Conservation (phyloP, 1,140 invertebrate species). For the Oryzaephilus surinamensis region DNA sequence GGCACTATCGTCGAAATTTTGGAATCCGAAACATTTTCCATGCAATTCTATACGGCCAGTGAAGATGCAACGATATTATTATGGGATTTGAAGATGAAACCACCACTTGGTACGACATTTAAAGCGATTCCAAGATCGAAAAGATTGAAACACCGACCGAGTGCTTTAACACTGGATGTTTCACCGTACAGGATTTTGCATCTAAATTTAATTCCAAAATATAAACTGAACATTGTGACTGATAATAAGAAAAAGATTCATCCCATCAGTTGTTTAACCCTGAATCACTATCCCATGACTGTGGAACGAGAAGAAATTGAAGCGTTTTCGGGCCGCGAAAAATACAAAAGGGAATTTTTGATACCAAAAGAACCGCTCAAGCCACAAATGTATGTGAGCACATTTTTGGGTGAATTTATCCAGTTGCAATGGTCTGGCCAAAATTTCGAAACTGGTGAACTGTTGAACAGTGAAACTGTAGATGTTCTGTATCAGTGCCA, state of each 20-base stretch:
- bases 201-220: slow-evolving; percentile 47
- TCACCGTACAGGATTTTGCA: slow-evolving; percentile 47
- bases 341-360: not conserved
- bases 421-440: slow-evolving; percentile 48
- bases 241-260: not conserved
- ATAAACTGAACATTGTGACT: slow-evolving; percentile 37
- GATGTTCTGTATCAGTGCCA: slow-evolving; percentile 38
- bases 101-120: slow-evolving; percentile 35
- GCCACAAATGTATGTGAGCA: slow-evolving; percentile 1
- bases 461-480: slow-evolving; percentile 43
- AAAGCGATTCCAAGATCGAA: slow-evolving; percentile 39
- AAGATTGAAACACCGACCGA: slow-evolving; percentile 40
- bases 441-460: slow-evolving; percentile 45
- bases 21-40: slow-evolving; percentile 38
- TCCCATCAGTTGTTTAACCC: not conserved
- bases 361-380: not conserved
- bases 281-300: not conserved
- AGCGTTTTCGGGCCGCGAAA: not conserved
- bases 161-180: slow-evolving; percentile 41
- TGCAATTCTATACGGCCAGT: slow-evolving; percentile 53
- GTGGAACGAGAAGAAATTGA: not conserved
- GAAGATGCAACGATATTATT: slow-evolving; percentile 56
- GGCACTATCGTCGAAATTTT: slow-evolving; percentile 41
- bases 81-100: slow-evolving; percentile 51
- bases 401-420: slow-evolving; percentile 38